Percentiles rank a stretch among this genome's conserved stretches.
These are phyloP conservation scores for Gambusia holbrooki DNA, from an alignment of 2,113 vertebrate genomes.

Conservation along the genomic window DNA sequence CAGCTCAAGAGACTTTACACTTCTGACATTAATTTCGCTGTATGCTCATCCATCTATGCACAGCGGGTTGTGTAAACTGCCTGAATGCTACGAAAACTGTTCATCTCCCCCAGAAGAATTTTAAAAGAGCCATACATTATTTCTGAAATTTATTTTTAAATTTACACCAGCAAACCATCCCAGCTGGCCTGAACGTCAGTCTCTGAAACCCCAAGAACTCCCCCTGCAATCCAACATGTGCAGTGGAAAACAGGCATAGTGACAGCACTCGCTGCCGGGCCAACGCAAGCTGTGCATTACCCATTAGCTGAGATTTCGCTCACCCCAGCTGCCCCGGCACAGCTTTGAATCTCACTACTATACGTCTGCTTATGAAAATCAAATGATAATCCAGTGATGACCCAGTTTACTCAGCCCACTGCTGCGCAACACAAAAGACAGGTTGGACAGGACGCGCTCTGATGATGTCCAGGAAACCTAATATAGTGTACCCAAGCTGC, in stretches of 20 bases:
- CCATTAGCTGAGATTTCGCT: too few species aligned
- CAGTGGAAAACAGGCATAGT: neutral
- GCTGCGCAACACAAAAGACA: neutral
- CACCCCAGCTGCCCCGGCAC: neutral
- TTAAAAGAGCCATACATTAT: neutral
- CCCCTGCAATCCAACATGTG: neutral
- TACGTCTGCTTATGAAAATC: slow-evolving; percentile 55
- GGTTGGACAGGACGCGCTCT: neutral
- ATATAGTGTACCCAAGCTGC: neutral
- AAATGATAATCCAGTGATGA: slow-evolving; percentile 71
- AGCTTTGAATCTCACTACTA: slow-evolving; percentile 25
- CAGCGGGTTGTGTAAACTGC: neutral
- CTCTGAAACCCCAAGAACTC: neutral
- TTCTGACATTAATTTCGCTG: neutral
- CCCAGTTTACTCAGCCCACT: slow-evolving; percentile 60
- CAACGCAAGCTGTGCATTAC: too few species aligned
- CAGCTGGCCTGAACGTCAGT: neutral
- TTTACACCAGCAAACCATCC: neutral
- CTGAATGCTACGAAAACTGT: neutral
- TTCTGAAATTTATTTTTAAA: neutral
- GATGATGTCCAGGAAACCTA: neutral
- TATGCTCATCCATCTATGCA: neutral
- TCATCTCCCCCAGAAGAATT: neutral
- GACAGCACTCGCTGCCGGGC: too few species aligned
- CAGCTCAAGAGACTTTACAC: neutral